Percentiles rank a stretch among this genome's conserved stretches.
Conservation (phyloP, 2,797 vertebrate species). For the Enteromius thamalakanensis region DNA sequence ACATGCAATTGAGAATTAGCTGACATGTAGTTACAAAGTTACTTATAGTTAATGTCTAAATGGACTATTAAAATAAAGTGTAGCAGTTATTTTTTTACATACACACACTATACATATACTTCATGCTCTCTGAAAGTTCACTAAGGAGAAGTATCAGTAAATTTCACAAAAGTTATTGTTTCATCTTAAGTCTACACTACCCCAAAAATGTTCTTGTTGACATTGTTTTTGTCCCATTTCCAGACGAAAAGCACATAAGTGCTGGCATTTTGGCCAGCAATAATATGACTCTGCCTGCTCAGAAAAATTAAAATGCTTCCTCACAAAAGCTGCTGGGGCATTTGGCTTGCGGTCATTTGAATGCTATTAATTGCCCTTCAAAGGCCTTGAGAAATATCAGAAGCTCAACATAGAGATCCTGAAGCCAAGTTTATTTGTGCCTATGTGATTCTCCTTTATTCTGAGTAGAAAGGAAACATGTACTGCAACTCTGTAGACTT, state of each 20-base stretch:
- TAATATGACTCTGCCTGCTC: conserved; percentile 28
- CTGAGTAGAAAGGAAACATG: conserved; percentile 42
- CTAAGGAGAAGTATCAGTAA: conserved; percentile 63
- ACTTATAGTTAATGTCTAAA: no score
- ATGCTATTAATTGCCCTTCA: conserved; percentile 59
- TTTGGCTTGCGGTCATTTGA: conserved; percentile 51
- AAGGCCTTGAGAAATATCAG: conserved; percentile 58
- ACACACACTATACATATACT: not conserved
- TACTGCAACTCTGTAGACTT: conserved; percentile 26
- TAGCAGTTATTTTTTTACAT: not conserved
- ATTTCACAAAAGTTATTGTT: conserved; percentile 10
- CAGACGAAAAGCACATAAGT: conserved; percentile 12
- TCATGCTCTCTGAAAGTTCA: not conserved
- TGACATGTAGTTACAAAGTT: no score
- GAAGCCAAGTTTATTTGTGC: conserved; percentile 52
- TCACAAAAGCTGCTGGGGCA: conserved; percentile 42
- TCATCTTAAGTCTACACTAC: conserved; percentile 47
- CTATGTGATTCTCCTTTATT: conserved; percentile 44
- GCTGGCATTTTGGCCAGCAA: conserved; percentile 28
- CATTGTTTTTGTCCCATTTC: conserved; percentile 33
- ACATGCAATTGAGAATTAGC: no score
- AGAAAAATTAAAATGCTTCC: conserved; percentile 36
- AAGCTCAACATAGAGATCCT: conserved; percentile 53
- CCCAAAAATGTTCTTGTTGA: not conserved
- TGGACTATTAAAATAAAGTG: no score